A percentile compares a stretch with the other conserved stretches of the same genome.
Evolutionary conservation across 1,140 invertebrate genomes (phyloP).

Genomic region (Saxidomus purpurata): DNA sequence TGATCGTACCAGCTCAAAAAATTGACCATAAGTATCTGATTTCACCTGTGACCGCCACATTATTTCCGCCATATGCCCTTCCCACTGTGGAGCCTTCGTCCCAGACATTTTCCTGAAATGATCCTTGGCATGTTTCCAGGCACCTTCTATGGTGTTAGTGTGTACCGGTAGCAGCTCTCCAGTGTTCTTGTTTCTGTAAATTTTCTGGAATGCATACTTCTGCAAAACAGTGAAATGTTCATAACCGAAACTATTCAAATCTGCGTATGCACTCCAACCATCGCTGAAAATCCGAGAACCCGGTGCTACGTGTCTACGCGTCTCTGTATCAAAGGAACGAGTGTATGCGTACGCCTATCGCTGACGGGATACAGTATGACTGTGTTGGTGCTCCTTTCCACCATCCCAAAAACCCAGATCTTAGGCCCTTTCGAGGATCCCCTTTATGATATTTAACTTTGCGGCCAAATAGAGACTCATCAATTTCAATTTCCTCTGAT

Average conservation of each 20-base stretch:
- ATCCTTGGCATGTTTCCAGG: background rate
- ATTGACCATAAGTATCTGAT: too few relatives aligned
- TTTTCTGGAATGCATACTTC: too few relatives aligned
- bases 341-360: background rate
- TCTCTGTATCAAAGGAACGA: background rate
- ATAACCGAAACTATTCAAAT: background rate
- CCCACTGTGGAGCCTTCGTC: too few relatives aligned
- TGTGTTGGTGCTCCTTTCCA: background rate
- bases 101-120: background rate
- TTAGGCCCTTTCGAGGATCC: slow-evolving; percentile 12
- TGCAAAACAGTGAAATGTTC: too few relatives aligned
- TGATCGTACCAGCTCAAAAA: too few relatives aligned
- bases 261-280: too few relatives aligned
- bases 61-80: background rate
- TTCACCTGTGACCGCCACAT: background rate
- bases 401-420: slow-evolving; percentile 25
- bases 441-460: slow-evolving; percentile 2
- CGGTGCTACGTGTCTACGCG: background rate
- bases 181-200: background rate
- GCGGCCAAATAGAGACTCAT: slow-evolving; percentile 18
- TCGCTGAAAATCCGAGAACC: too few relatives aligned
- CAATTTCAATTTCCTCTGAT: background rate
- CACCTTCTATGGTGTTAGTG: background rate
- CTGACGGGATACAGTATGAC: background rate
- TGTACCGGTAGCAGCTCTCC: background rate